These are phyloP conservation scores for Lepidocolaptes lacrymiger DNA, from an alignment of 2,797 vertebrate genomes.

Conservation along the genomic window DNA sequence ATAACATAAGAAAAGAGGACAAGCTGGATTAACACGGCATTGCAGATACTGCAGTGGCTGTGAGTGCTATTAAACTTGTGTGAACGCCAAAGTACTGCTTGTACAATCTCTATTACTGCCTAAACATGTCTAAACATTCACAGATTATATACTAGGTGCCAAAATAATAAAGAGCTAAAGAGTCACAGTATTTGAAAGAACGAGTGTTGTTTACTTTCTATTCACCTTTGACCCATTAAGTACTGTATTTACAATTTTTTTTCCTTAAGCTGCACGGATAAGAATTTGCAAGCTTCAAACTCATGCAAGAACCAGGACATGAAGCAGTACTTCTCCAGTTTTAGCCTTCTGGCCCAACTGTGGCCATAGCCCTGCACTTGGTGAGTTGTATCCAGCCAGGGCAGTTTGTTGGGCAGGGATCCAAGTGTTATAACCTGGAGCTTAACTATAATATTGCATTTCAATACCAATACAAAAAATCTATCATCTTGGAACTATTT, in stretches of 20 bases:
- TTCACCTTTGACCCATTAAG: background rate
- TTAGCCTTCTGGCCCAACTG: background rate
- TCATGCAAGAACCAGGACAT: background rate
- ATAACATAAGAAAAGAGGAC: background rate
- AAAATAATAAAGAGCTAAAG: background rate
- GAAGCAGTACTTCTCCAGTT: background rate
- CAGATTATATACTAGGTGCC: background rate
- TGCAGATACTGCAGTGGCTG: background rate
- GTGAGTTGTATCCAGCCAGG: background rate
- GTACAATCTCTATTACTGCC: background rate
- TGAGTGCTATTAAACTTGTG: background rate
- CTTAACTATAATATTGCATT: background rate
- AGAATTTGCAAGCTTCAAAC: background rate
- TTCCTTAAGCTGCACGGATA: background rate
- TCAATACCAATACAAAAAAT: background rate
- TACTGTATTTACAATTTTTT: background rate
- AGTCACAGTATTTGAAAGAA: background rate
- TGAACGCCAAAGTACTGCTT: background rate
- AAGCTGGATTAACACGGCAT: background rate
- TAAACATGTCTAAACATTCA: background rate
- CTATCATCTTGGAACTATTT: background rate
- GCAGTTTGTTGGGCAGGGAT: background rate
- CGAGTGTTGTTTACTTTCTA: background rate
- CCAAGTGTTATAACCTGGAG: background rate
- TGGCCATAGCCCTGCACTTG: background rate